phyloP scores from a whole-genome alignment of 1,140 invertebrate genomes.

The Brachionus plicatilis region DNA sequence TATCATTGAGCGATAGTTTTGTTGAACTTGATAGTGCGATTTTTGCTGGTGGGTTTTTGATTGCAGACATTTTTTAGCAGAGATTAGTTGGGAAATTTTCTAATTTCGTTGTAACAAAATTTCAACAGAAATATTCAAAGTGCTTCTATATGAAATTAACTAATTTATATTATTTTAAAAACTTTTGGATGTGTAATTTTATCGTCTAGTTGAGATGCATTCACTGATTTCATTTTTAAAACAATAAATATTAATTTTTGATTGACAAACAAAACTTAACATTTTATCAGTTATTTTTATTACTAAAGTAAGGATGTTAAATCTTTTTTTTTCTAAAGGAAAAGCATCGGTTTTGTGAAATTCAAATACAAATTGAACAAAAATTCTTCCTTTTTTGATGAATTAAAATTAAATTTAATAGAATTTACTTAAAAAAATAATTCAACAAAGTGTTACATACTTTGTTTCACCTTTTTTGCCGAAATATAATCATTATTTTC shows the following conservation, averaged over 20 bases:
- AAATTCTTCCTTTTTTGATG: too few relatives aligned
- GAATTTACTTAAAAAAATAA: too few relatives aligned
- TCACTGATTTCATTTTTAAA: neutral
- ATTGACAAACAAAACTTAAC: neutral
- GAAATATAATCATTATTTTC: too few relatives aligned
- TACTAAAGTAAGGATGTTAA: too few relatives aligned
- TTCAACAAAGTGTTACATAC: too few relatives aligned
- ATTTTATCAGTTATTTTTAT: neutral
- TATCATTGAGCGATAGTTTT: conserved; percentile 52
- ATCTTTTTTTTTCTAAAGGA: too few relatives aligned
- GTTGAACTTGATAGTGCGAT: conserved; percentile 54
- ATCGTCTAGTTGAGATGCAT: neutral
- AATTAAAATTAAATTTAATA: too few relatives aligned
- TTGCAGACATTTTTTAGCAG: neutral
- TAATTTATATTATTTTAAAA: neutral
- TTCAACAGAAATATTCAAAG: neutral
- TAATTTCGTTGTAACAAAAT: conserved; percentile 1
- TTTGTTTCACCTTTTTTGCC: too few relatives aligned
- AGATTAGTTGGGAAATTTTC: neutral
- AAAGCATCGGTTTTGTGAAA: too few relatives aligned
- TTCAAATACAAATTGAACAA: too few relatives aligned
- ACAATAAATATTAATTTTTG: too few relatives aligned
- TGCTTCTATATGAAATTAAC: neutral
- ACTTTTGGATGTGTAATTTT: neutral
- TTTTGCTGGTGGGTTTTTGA: conserved; percentile 45